Conservation (phyloP, 2,797 vertebrate species). For the Mormyrops attenuatus region DNA sequence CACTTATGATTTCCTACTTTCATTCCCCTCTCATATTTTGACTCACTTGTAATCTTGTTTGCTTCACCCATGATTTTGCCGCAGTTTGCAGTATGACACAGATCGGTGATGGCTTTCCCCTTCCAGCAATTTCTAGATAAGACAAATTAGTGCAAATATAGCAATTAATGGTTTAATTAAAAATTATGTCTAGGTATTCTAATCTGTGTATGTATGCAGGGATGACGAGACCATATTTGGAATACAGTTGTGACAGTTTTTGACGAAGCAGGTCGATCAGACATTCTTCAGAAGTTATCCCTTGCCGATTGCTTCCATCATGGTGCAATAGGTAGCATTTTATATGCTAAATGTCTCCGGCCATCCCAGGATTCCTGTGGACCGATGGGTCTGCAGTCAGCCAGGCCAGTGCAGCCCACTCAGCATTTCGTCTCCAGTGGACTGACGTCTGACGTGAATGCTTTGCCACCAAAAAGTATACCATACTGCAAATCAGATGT, state of each 20-base stretch:
- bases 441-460: conserved; percentile 5
- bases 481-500: conserved; percentile 56
- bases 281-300: not conserved
- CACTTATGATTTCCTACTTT: conserved; percentile 43
- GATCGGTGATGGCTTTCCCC: conserved; percentile 25
- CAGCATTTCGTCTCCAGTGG: not conserved
- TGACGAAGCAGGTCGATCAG: not conserved
- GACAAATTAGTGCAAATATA: conserved; percentile 56
- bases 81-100: conserved; percentile 42
- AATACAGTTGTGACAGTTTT: not conserved
- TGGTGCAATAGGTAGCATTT: not conserved
- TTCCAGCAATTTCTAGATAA: conserved; percentile 24
- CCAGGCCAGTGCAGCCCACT: not conserved
- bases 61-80: conserved; percentile 46
- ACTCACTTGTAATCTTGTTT: conserved; percentile 40
- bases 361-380: conserved; percentile 21
- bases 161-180: conserved; percentile 23
- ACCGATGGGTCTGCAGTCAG: not conserved
- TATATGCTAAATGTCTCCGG: conserved; percentile 24
- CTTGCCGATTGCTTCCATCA: not conserved
- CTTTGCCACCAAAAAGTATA: conserved; percentile 34
- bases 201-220: conserved; percentile 16
- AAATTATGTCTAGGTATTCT: not conserved
- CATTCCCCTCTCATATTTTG: conserved; percentile 45
- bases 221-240: not conserved